phyloP scores from a whole-genome alignment of 2,797 vertebrate genomes.

The Melanotaenia parkinsoni region DNA sequence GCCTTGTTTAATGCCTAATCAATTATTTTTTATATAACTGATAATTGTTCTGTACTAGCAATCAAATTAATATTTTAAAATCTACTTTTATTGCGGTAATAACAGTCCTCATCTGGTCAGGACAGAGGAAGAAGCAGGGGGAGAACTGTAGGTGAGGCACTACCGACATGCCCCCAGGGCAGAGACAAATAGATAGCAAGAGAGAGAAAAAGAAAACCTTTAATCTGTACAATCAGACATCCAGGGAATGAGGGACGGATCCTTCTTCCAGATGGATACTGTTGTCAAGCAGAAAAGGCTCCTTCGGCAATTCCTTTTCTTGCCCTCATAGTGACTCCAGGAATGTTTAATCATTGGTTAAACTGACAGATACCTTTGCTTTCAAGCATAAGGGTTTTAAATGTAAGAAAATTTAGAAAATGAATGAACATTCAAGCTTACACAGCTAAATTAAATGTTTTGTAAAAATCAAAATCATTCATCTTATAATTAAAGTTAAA shows the following conservation, averaged over 20 bases:
- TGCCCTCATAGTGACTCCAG: slow-evolving; percentile 6
- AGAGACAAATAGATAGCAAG: slow-evolving; percentile 37
- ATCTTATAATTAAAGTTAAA: neutral
- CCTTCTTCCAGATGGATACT: slow-evolving; percentile 56
- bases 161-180: slow-evolving; percentile 69
- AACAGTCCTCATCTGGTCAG: slow-evolving; percentile 26
- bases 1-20: neutral
- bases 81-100: neutral
- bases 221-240: slow-evolving; percentile 76
- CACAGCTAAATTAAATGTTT: too few relatives aligned
- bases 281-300: slow-evolving; percentile 56
- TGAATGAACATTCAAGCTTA: neutral
- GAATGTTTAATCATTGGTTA: neutral
- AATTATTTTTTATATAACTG: neutral
- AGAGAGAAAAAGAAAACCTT: slow-evolving; percentile 64
- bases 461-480: neutral
- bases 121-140: slow-evolving; percentile 17
- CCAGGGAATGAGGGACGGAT: slow-evolving; percentile 63
- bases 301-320: slow-evolving; percentile 51
- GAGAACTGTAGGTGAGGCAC: slow-evolving; percentile 46
- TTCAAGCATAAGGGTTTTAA: neutral
- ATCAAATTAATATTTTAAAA: neutral
- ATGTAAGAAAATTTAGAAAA: neutral
- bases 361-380: neutral
- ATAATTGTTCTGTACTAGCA: neutral